Evolutionary conservation across 2,888 invertebrate genomes (phyloP).

Genomic region (Drosophila niveifrons): DNA sequence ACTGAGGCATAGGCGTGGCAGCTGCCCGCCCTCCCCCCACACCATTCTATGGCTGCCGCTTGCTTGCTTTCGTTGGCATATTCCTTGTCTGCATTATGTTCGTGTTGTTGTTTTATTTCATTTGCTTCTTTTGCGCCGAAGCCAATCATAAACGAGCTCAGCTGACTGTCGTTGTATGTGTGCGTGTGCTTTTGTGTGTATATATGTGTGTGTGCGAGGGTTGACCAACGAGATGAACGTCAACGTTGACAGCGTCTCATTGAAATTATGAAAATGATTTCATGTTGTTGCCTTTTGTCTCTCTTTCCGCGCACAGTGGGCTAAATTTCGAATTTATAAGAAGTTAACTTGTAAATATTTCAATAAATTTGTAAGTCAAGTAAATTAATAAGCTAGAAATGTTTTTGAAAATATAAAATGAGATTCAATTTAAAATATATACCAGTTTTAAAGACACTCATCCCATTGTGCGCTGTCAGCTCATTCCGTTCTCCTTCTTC

Average conservation of each 20-base stretch:
- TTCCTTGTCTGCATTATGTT: slow-evolving; percentile 34
- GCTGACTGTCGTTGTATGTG: slow-evolving; percentile 40
- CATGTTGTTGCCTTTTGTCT: slow-evolving; percentile 55
- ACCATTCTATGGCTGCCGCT: background rate
- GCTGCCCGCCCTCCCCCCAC: slow-evolving; percentile 29
- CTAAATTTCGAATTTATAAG: too few species aligned
- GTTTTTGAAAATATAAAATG: too few species aligned
- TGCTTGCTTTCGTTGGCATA: slow-evolving; percentile 26
- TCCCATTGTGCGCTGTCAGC: slow-evolving; percentile 20
- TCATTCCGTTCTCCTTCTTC: background rate
- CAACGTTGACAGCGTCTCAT: slow-evolving; percentile 75
- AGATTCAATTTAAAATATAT: too few species aligned
- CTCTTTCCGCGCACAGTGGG: slow-evolving; percentile 22
- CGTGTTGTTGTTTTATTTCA: slow-evolving; percentile 71
- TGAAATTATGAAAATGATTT: slow-evolving; percentile 81
- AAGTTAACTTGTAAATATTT: too few species aligned
- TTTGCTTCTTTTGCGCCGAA: slow-evolving; percentile 78
- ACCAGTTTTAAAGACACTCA: background rate
- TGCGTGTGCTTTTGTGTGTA: slow-evolving; percentile 27
- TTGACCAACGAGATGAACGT: slow-evolving; percentile 69
- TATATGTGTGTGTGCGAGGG: slow-evolving; percentile 51
- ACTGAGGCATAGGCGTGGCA: slow-evolving; percentile 79
- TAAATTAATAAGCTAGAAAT: too few species aligned
- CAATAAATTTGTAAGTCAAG: too few species aligned
- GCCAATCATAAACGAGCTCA: slow-evolving; percentile 83